Evolutionary conservation across 2,888 invertebrate species (phyloP).

Genomic region (Dolichopus griseipennis): DNA sequence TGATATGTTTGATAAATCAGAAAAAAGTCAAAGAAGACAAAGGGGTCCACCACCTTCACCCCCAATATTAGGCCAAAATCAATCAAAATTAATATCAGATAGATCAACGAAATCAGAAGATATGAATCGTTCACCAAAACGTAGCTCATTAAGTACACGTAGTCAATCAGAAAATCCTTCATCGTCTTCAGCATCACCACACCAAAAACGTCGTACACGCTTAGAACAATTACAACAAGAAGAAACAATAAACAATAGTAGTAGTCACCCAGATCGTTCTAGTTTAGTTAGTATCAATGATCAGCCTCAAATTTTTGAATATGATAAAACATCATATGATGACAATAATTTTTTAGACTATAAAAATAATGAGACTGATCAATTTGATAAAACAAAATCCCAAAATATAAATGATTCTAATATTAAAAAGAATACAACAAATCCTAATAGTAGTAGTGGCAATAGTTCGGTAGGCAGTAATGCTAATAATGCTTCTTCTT

Average conservation of each 20-base stretch:
- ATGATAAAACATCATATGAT: slow-evolving; percentile 32
- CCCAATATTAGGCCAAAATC: not conserved
- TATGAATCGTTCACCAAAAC: slow-evolving; percentile 7
- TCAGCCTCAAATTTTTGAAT: slow-evolving; percentile 48
- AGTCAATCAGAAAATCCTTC: slow-evolving; percentile 8
- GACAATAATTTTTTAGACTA: slow-evolving; percentile 10
- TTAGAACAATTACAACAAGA: slow-evolving; percentile 27
- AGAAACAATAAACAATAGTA: slow-evolving; percentile 20
- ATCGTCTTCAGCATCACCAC: not conserved
- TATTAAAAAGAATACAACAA: slow-evolving; percentile 21
- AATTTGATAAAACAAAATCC: not conserved
- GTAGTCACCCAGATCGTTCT: slow-evolving; percentile 28
- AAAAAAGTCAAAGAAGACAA: not conserved
- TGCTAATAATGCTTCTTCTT: slow-evolving; percentile 51
- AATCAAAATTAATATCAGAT: not conserved
- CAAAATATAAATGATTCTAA: slow-evolving; percentile 20
- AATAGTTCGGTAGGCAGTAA: slow-evolving; percentile 44
- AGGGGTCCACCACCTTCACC: not conserved
- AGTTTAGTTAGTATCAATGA: slow-evolving; percentile 49
- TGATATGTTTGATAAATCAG: slow-evolving; percentile 1
- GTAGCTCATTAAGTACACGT: not conserved
- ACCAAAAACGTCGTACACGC: slow-evolving; percentile 22
- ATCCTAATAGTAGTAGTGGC: slow-evolving; percentile 24
- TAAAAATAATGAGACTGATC: slow-evolving; percentile 4
- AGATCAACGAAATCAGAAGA: not conserved